These are phyloP conservation scores for Catharus fuscescens DNA, from an alignment of 2,113 vertebrate genomes.

Conservation along the genomic window DNA sequence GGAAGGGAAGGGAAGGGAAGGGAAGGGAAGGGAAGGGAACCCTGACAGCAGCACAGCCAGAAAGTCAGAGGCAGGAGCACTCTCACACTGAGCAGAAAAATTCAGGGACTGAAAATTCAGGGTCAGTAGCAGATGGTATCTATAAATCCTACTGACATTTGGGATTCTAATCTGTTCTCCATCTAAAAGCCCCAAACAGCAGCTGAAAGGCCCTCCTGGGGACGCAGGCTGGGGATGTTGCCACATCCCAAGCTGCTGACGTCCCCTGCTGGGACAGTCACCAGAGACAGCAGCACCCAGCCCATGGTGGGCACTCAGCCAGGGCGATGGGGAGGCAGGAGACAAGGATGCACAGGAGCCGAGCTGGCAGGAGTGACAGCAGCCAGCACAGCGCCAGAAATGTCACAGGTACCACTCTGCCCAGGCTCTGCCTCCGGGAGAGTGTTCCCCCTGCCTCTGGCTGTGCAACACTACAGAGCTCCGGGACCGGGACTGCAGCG, in stretches of 20 bases:
- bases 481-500: accelerated
- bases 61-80: neutral
- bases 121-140: conserved; percentile 23
- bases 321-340: accelerated
- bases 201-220: neutral
- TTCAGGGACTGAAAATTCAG: neutral
- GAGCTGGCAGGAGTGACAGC: accelerated
- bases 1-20: too few species aligned
- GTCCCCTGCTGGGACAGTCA: neutral
- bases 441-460: accelerated
- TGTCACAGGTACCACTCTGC: neutral
- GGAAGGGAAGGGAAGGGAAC: neutral
- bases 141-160: conserved; percentile 7
- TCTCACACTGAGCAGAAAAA: neutral
- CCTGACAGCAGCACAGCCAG: neutral
- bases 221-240: neutral
- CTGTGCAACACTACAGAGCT: neutral
- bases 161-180: neutral
- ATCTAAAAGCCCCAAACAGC: neutral
- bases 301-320: accelerated
- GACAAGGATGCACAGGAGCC: accelerated
- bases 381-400: neutral
- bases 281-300: accelerated
- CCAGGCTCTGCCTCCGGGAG: neutral
- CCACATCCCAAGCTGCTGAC: neutral